Evolutionary conservation across 1,140 invertebrate genomes (phyloP).

Genomic region (Penaeus japonicus): DNA sequence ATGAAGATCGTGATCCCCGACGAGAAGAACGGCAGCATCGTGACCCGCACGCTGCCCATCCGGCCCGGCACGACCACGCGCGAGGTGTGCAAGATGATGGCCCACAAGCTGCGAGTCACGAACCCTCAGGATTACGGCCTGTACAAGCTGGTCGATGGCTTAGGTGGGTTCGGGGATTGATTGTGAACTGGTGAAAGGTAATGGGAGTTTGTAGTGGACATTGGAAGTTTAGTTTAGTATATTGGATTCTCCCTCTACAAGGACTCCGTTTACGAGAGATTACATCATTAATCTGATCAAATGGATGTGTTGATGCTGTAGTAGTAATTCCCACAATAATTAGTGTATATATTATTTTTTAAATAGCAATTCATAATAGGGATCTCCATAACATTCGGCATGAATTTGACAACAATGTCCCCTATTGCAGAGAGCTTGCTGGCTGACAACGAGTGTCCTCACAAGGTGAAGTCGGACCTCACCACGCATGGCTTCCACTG

Average conservation of each 20-base stretch:
- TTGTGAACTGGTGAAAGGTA: too few species aligned
- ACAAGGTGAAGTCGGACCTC: conserved; percentile 76
- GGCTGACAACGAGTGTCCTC: conserved; percentile 87
- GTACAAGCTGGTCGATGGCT: conserved; percentile 88
- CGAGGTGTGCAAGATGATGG: conserved; percentile 91
- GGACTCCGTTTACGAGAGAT: background rate
- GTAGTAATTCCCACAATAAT: too few species aligned
- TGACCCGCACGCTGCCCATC: conserved; percentile 88
- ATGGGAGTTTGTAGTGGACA: too few species aligned
- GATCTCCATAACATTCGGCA: background rate
- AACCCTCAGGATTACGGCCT: conserved; percentile 96
- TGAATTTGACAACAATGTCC: background rate
- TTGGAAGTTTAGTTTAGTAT: too few species aligned
- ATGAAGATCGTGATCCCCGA: conserved; percentile 90
- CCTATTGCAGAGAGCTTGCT: conserved; percentile 80
- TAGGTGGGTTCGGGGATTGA: conserved; percentile 63
- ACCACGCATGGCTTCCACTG: conserved; percentile 78
- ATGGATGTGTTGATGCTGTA: too few species aligned
- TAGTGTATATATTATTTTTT: too few species aligned
- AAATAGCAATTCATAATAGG: too few species aligned
- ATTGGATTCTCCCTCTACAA: background rate
- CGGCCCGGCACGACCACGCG: conserved; percentile 89
- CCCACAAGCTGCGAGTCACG: conserved; percentile 90
- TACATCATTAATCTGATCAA: background rate
- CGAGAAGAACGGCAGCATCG: conserved; percentile 87